Percentiles rank a stretch among this genome's conserved stretches.
These are phyloP conservation scores for Zalophus californianus DNA, from an alignment of 2,797 vertebrate species.

Conservation along the genomic window DNA sequence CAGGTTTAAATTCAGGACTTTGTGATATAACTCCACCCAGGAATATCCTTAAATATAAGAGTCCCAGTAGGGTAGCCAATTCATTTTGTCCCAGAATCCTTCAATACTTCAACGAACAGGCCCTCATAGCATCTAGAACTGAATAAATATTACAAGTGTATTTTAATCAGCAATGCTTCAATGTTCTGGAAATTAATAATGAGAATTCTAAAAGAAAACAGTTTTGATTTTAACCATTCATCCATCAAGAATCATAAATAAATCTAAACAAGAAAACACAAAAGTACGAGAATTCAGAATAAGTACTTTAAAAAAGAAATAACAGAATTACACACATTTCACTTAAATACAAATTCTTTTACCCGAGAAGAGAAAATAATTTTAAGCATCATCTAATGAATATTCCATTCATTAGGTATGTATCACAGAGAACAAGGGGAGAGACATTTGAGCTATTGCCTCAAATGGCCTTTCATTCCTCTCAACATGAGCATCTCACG, in stretches of 20 bases:
- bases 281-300: slow-evolving; percentile 10
- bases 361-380: not conserved
- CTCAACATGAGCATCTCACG: not conserved
- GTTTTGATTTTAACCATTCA: not conserved
- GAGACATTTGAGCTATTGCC: not conserved
- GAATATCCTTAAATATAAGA: not conserved
- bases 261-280: not conserved
- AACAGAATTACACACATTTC: not conserved
- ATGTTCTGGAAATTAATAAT: not conserved
- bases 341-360: not conserved
- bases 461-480: not conserved
- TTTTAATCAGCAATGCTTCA: not conserved
- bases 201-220: not conserved
- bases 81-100: not conserved
- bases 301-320: not conserved
- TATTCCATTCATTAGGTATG: not conserved
- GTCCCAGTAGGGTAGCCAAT: not conserved
- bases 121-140: not conserved
- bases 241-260: not conserved
- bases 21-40: not conserved
- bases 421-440: not conserved
- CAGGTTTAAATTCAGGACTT: slow-evolving; percentile 13
- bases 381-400: not conserved
- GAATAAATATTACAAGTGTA: not conserved
- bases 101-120: not conserved